Evolutionary conservation across 2,888 invertebrate genomes (phyloP), one percentile per base, ranked within the genome.

Genomic region (Drosophila flavopinicola): DNA sequence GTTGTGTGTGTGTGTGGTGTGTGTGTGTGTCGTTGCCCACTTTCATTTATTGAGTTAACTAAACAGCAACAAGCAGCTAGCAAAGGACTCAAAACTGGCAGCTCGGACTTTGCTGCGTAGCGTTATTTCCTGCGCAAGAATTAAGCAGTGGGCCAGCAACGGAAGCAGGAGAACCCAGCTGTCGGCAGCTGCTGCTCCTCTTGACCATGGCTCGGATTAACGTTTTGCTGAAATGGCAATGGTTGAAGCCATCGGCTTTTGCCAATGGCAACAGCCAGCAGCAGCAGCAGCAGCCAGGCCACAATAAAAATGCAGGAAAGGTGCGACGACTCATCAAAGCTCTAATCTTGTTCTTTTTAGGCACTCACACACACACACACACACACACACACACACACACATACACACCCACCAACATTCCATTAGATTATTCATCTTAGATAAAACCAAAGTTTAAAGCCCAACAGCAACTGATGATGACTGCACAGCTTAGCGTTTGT

Each of bases 41-140:
- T 79, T 69, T 66, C 80, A 67, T 75, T 80, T 79, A 80, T 80
- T 75, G 80, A 83, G 80, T 80, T 79, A 80, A 77, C 80, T 77
- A 75, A 79, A 80, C 70, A 77, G 72, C 72, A 74, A 71, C 69
- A 72, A 65, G 59, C 53, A 67, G 35, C 58, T 45, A 58, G 23
- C 6, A 41, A 10, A 42, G 30, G 24, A 37, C 64, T 57, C 49
- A 37, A 53, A 53, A 51, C 57, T 69, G 30, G 47, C 54, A 60
- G 61, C 58, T 65, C 7, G 45, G 47, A 63, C 53, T 66, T 51
- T 61, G 65, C 66, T 70, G 70, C 69, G 79, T 67, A 56, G 77
- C 80, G 79, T 52, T 76, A 75, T 79, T 80, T 77, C 83, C 64
- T 42, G 58, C 64, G 66, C 68, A 66, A 83, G 83, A 79, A 80